phyloP scores from a whole-genome alignment of 2,113 vertebrate genomes.

The Heptranchias perlo region DNA sequence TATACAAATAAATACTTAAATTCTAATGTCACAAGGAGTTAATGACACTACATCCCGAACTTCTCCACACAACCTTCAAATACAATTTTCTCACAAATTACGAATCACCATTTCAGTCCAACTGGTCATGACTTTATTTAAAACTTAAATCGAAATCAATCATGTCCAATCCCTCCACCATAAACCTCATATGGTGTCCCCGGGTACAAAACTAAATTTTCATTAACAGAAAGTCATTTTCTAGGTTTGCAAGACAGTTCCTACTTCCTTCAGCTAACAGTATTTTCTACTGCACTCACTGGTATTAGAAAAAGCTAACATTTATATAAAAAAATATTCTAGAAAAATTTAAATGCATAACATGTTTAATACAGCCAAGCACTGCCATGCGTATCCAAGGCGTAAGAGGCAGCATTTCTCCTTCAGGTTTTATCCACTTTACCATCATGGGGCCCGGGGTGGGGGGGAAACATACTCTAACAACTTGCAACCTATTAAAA shows the following conservation, averaged over 20 bases:
- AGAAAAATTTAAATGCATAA: neutral
- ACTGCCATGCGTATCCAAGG: neutral
- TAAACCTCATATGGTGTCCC: neutral
- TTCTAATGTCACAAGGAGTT: neutral
- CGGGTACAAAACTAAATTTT: too few species aligned
- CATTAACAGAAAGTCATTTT: neutral
- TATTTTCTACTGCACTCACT: neutral
- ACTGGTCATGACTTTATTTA: neutral
- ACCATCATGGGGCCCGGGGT: neutral
- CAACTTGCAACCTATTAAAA: slow-evolving; percentile 1
- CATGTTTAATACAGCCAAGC: neutral
- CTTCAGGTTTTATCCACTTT: neutral
- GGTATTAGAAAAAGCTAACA: neutral
- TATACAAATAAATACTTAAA: neutral
- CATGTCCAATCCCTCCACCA: neutral
- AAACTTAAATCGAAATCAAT: neutral
- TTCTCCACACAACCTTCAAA: neutral
- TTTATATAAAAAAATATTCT: neutral
- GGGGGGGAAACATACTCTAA: neutral
- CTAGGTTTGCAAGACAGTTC: neutral
- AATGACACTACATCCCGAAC: neutral
- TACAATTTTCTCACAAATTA: slow-evolving; percentile 1
- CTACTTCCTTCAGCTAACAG: neutral
- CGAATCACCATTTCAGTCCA: slow-evolving; percentile 1
- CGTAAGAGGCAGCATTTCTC: slow-evolving; percentile 20